Percentiles rank a stretch among this genome's conserved stretches.
phyloP scores from a whole-genome alignment of 2,797 vertebrate genomes.

The Lemur catta region DNA sequence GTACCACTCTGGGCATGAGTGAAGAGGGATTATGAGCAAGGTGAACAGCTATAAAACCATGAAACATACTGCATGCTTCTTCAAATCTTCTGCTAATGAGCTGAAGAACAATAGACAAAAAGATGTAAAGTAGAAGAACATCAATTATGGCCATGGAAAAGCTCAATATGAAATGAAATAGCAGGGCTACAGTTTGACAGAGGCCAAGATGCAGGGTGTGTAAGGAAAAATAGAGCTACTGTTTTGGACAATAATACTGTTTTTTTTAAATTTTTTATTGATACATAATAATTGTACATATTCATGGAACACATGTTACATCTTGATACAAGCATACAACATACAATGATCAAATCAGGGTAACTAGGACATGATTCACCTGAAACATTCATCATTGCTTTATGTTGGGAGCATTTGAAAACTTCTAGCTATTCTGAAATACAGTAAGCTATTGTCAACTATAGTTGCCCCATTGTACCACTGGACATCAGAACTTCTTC shows the following conservation, averaged over 20 bases:
- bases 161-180: not conserved
- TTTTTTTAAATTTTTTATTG: too few relatives aligned
- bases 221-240: not conserved
- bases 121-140: not conserved
- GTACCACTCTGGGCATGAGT: not conserved
- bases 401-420: too few relatives aligned
- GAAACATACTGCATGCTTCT: rapidly evolving
- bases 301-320: too few relatives aligned
- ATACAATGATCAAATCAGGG: too few relatives aligned
- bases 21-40: not conserved
- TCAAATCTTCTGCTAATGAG: not conserved
- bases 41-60: not conserved
- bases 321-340: too few relatives aligned
- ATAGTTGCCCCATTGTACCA: too few relatives aligned
- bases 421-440: too few relatives aligned
- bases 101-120: not conserved
- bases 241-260: not conserved
- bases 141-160: not conserved
- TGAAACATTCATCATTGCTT: too few relatives aligned
- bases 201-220: rapidly evolving
- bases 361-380: too few relatives aligned
- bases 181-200: not conserved
- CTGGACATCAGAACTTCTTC: too few relatives aligned
- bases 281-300: too few relatives aligned
- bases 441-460: too few relatives aligned